Evolutionary conservation across 1,140 invertebrate genomes (phyloP).

Genomic region (Dreissena polymorpha): DNA sequence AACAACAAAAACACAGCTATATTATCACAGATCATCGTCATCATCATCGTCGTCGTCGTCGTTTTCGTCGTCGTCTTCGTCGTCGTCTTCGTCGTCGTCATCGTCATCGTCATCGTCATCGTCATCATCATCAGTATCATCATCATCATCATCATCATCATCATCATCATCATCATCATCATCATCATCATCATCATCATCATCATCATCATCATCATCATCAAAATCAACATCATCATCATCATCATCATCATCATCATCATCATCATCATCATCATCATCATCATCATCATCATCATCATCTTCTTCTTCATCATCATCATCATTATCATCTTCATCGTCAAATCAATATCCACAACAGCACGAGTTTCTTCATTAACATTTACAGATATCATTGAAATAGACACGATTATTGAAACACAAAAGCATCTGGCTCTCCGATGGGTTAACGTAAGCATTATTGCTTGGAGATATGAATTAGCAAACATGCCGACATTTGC

Average conservation of each 20-base stretch:
- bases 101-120: no score
- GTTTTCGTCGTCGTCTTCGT: no score
- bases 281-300: constrained; percentile 18
- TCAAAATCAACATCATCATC: neutral
- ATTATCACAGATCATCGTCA: no score
- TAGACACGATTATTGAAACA: neutral
- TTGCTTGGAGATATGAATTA: no score
- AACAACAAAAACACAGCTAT: no score
- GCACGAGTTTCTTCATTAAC: neutral
- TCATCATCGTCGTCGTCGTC: no score
- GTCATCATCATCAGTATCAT: no score
- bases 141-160: neutral
- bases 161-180: neutral
- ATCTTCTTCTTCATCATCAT: neutral
- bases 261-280: constrained; percentile 16
- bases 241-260: constrained; percentile 22
- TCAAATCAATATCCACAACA: neutral
- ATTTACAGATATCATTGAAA: neutral
- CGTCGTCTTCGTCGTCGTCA: no score
- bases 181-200: no score
- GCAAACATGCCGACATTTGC: no score
- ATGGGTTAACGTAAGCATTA: no score
- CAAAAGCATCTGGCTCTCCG: neutral
- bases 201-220: no score
- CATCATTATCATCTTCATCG: constrained; percentile 11